Base-by-base conservation (phyloP, 1,140 invertebrate species). In the Pachypeltis micranthus region DNA sequence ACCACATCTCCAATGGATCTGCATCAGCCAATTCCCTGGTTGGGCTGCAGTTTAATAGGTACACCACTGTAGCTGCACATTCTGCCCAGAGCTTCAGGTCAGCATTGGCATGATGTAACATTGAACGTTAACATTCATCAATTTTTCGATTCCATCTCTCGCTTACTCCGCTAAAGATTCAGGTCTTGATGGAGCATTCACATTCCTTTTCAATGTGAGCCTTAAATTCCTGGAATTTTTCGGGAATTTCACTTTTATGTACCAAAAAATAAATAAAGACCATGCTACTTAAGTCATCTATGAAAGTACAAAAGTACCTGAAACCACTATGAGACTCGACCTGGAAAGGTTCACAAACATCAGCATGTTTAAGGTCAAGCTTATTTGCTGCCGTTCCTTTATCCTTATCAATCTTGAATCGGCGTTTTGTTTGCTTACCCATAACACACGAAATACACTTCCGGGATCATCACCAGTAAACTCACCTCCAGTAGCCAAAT, bases 251-350 rank as follows among this genome's bases (percentile, higher is more conserved):
- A n/a, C n/a, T n/a, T n/a, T n/a, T n/a, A 23, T 54, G 64, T 71
- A 71, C 1, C 74, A 39, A 67, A 72, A 72, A 65, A 73, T 73
- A 16, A 71, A 67, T 44, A 68, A 66, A n/a, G 65, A 1, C 67
- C 64, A 54, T 27, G 67, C 29, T 75, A 71, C 63, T 74, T 71
- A 54, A 73, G 70, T 44, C 73, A 74, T 1, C n/a, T n/a, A n/a
- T n/a, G n/a, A n/a, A n/a, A n/a, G 69, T 68, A 7, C 73, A 21
- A 29, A 73, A 69, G 68, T 74, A 73, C 59, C 59, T 68, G n/a
- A 66, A 61, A 31, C 69, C 69, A 61, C 68, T 64, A 25, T 69
- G 60, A 7, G 71, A 72, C 16, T 51, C 16, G 24, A 28, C 57
- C 19, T 62, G 59, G 57, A 71, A 65, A 2, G 70, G 72, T 4